Base-by-base conservation (phyloP, 2,797 vertebrate genomes). In the Typhlichthys eigenmanni region DNA sequence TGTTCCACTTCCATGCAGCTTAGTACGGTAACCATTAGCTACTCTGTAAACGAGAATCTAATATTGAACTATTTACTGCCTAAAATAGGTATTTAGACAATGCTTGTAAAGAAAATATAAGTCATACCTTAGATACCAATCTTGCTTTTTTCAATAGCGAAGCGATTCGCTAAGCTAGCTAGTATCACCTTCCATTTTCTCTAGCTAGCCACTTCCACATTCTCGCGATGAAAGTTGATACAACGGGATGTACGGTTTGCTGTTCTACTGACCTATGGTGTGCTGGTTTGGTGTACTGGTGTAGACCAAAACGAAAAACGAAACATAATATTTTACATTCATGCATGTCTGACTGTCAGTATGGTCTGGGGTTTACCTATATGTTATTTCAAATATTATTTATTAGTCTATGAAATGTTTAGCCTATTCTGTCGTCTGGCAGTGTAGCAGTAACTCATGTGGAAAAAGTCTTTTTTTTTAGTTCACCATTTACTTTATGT, bases 401-500 rank as follows among this genome's bases (percentile, higher is more conserved):
- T 7, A 43, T 43, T 43, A 9, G 8, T 7, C 9, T 43, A 43
- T 9, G 2, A 43, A 43, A 43, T 43, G 38, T 9, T 9, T 43
- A 9, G 38, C 24, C 24, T 29, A 29, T 29, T 29, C 24, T 29
- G 24, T 29, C 24, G 4, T 43, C 38, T 43, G 9, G 38, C 38
- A 43, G 6, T 7, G 6, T 43, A 7, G 38, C 38, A 7, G 9
- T 9, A 43, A 43, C 38, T 52, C 9, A 52, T 14, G 16, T 11
- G 14, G 9, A 19, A 11, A 14, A 52, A 16, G 45, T 46, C 10
- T 65, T 64, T 79, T 64, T 83, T 76, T 82, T 75, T 70, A 78
- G 73, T 85, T 84, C 84, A 88, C 80, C 46, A 88, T 87, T 89
- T 89, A 89, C 84, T 86, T 67, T 92, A 92, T 93, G 80, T 93